A percentile compares a stretch with the other conserved stretches of the same genome.
These are phyloP conservation scores for Noturus placidus DNA, from an alignment of 2,113 vertebrate species.

Conservation along the genomic window DNA sequence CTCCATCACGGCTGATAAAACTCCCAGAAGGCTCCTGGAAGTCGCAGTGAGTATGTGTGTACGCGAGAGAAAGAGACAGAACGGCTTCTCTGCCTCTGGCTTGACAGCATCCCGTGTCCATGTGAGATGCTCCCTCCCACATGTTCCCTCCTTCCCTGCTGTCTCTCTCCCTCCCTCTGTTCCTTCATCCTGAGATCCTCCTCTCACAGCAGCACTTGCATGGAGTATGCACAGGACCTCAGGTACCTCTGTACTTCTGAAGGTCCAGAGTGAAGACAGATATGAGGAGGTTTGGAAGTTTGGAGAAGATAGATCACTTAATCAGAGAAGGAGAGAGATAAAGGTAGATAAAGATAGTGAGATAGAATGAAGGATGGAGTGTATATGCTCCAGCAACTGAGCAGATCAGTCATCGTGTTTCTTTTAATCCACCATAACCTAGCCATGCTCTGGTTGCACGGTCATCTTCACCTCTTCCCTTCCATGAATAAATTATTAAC, in stretches of 20 bases:
- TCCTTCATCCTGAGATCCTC: conserved; percentile 20
- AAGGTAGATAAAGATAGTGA: background rate
- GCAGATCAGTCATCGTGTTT: conserved; percentile 66
- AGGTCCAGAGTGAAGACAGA: background rate
- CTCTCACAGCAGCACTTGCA: conserved; percentile 4
- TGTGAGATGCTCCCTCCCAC: conserved; percentile 28
- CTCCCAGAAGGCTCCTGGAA: background rate
- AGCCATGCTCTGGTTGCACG: conserved; percentile 86
- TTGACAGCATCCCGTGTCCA: conserved; percentile 32
- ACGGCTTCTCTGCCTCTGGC: conserved; percentile 2
- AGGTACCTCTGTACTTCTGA: background rate
- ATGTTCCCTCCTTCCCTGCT: background rate
- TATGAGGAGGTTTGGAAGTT: conserved; percentile 10
- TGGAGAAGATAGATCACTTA: conserved; percentile 6
- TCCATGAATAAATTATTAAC: conserved; percentile 96
- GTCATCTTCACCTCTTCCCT: conserved; percentile 68
- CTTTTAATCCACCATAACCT: conserved; percentile 84
- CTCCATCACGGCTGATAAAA: background rate
- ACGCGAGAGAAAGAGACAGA: conserved; percentile 4
- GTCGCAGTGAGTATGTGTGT: background rate
- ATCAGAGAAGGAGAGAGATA: conserved; percentile 34
- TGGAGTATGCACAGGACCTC: background rate
- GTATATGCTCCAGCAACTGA: conserved; percentile 51
- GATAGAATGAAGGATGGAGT: conserved; percentile 31
- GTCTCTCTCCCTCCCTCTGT: conserved; percentile 25